phyloP scores from a whole-genome alignment of 2,797 vertebrate genomes.

The Hirundo rustica region DNA sequence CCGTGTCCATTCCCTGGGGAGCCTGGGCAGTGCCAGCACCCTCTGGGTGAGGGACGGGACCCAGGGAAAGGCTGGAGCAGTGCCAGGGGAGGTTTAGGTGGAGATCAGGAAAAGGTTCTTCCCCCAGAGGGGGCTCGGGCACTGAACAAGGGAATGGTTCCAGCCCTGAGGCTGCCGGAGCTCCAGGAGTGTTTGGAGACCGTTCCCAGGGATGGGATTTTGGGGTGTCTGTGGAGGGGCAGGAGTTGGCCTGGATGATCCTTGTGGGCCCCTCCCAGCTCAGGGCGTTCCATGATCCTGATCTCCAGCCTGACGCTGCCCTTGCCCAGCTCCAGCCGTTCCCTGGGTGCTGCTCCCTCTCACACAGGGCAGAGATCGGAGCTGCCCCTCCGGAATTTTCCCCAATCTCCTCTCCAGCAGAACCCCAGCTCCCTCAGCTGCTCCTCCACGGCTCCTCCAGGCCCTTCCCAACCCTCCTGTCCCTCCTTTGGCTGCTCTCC shows the following conservation, averaged over 20 bases:
- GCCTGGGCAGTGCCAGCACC: background rate
- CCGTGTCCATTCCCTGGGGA: background rate
- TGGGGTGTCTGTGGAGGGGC: background rate
- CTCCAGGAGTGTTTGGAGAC: background rate
- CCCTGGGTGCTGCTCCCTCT: background rate
- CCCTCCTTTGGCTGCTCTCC: background rate
- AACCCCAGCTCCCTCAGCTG: background rate
- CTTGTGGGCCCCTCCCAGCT: background rate
- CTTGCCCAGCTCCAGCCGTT: background rate
- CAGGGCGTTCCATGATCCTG: background rate
- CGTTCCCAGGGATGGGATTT: background rate
- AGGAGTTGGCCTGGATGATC: background rate
- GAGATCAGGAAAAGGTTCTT: background rate
- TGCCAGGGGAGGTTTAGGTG: background rate
- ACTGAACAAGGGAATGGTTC: background rate
- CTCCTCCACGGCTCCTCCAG: background rate
- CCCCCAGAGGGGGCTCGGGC: background rate
- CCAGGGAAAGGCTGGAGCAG: background rate
- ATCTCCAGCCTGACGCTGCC: background rate
- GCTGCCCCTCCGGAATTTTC: background rate
- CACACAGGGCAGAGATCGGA: background rate
- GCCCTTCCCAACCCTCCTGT: background rate
- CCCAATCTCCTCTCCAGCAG: background rate
- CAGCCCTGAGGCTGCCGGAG: background rate
- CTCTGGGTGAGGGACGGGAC: background rate